These are phyloP conservation scores for Calonectris borealis DNA, from an alignment of 2,113 vertebrate genomes.

Conservation along the genomic window DNA sequence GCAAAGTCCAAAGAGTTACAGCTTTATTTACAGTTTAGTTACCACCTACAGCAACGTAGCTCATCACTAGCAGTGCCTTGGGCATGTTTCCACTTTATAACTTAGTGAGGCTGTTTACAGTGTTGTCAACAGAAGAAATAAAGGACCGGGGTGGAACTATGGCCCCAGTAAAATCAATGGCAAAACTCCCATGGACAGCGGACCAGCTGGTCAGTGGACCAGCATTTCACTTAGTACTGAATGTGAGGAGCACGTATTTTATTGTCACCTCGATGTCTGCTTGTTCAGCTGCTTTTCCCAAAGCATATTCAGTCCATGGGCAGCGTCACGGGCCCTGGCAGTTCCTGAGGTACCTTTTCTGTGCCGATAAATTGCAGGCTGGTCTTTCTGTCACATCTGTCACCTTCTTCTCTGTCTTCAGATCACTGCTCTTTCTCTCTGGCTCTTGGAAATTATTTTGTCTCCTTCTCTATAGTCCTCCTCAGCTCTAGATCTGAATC, in stretches of 20 bases:
- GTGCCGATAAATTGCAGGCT: not conserved
- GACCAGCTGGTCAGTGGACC: not conserved
- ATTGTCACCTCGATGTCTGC: not conserved
- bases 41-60: not conserved
- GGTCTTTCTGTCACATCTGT: not conserved
- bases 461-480: not conserved
- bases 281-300: not conserved
- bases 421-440: not conserved
- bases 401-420: not conserved
- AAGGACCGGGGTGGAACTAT: not conserved
- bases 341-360: not conserved
- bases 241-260: not conserved
- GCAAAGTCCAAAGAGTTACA: conserved; percentile 12
- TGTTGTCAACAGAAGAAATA: not conserved
- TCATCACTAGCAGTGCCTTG: conserved; percentile 6
- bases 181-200: not conserved
- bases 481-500: not conserved
- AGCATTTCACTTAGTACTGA: not conserved
- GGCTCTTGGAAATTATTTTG: not conserved
- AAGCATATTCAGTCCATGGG: not conserved
- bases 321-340: not conserved
- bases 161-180: not conserved
- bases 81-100: not conserved
- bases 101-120: not conserved
- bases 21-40: conserved; percentile 51